A percentile compares a stretch with the other conserved stretches of the same genome.
These are phyloP conservation scores for Callimico goeldii DNA, from an alignment of 2,797 vertebrate species.

Conservation along the genomic window DNA sequence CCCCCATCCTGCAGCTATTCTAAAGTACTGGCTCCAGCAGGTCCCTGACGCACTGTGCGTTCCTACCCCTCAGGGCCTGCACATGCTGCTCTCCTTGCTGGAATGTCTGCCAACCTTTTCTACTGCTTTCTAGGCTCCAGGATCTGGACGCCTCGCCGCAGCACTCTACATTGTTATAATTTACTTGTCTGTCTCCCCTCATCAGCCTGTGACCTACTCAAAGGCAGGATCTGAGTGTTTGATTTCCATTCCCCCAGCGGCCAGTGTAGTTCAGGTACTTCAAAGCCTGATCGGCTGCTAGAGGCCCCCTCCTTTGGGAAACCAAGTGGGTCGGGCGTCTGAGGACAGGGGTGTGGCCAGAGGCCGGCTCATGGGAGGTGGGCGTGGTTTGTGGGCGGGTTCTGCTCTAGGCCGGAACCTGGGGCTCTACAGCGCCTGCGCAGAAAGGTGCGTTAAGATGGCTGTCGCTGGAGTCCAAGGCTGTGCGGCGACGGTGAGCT, in stretches of 20 bases:
- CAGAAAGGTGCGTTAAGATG: constrained; percentile 61
- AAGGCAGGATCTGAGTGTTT: not conserved
- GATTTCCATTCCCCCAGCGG: not conserved
- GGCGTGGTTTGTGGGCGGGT: not conserved
- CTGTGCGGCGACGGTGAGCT: constrained; percentile 16
- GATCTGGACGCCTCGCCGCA: not conserved
- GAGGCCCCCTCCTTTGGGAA: not conserved
- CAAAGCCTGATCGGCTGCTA: not conserved
- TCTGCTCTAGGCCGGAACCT: no score
- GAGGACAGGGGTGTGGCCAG: not conserved
- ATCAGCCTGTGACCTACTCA: not conserved
- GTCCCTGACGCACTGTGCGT: not conserved
- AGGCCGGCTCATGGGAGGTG: fast-evolving
- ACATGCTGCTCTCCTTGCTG: not conserved
- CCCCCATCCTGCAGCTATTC: not conserved
- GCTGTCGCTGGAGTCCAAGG: not conserved
- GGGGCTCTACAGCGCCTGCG: not conserved
- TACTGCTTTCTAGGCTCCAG: not conserved
- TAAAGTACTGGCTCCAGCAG: not conserved
- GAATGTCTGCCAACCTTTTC: not conserved
- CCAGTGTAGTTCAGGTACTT: not conserved
- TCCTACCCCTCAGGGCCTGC: not conserved
- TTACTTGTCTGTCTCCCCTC: not conserved
- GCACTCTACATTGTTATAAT: not conserved
- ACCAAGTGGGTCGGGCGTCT: no score